Percentiles rank a stretch among this genome's conserved stretches.
These are phyloP conservation scores for Xyliphius kryptos DNA, from an alignment of 2,113 vertebrate species.

Conservation along the genomic window DNA sequence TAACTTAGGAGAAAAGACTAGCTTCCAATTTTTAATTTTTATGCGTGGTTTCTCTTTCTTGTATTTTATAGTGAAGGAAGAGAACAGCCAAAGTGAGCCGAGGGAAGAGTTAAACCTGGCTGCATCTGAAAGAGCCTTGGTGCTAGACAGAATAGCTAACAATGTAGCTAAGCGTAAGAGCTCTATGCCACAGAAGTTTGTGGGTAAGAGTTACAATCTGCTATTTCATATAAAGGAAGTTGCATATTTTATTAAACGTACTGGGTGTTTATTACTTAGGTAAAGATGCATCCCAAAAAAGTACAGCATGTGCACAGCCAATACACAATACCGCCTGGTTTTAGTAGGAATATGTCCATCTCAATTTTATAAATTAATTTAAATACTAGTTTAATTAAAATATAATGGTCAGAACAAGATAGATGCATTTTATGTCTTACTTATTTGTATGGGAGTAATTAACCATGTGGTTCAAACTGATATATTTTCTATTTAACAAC, in stretches of 20 bases:
- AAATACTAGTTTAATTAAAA: too few relatives aligned
- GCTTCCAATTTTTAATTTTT: constrained; percentile 55
- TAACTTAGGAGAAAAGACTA: constrained; percentile 21
- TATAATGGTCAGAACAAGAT: too few relatives aligned
- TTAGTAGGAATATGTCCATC: too few relatives aligned
- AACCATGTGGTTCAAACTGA: too few relatives aligned
- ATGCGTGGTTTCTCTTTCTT: constrained; percentile 74
- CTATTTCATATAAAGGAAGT: constrained; percentile 44
- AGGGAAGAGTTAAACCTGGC: constrained; percentile 96
- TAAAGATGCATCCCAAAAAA: neutral
- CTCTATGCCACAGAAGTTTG: constrained; percentile 99
- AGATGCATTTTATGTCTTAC: too few relatives aligned
- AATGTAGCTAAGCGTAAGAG: constrained; percentile 99
- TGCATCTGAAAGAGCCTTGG: constrained; percentile 91
- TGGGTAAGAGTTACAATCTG: constrained; percentile 96
- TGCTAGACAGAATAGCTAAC: constrained; percentile 99
- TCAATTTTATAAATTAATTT: too few relatives aligned
- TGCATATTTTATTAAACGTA: constrained; percentile 15
- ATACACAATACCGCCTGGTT: too few relatives aligned
- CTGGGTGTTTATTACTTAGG: neutral
- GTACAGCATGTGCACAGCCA: too few relatives aligned
- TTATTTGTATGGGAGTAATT: too few relatives aligned
- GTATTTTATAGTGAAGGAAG: constrained; percentile 97
- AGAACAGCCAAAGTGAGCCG: constrained; percentile 93
- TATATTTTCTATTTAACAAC: too few relatives aligned